Evolutionary conservation across 2,888 invertebrate genomes (phyloP), one percentile per base, ranked within the genome.

Genomic region (Callyntrura guangdongensis): DNA sequence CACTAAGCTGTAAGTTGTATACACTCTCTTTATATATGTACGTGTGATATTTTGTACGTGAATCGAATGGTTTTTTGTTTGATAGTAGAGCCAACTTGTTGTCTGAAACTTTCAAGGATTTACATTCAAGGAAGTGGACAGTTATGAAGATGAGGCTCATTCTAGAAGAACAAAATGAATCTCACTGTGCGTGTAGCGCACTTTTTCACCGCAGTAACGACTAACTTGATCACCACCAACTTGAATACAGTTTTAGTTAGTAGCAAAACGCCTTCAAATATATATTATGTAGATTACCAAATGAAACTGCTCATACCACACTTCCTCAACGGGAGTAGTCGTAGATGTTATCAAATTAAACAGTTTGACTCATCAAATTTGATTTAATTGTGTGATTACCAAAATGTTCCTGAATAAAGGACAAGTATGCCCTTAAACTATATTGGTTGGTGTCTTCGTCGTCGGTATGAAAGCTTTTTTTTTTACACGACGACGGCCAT

Each of bases 111-210:
- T 49, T 81, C 81, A 81, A 81, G 81, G 81, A 81, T 64, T 64
- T 61, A 64, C 47, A 83, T 83, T 64, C 61, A 64, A 83, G 82
- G 64, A 83, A 83, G 45, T 83, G 20, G 82, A 25, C 64, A 83
- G 17, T 83, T 59, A 45, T 59, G 79, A 56, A 6, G 25, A 72
- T 69, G 67, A 69, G 12, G 3, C 45, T 72, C 45, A 72, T 72
- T 12, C 14, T 25, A 56, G 12, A 25, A 27, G 25, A 79, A 53
- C 3, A 20, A 77, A 8, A 69, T 69, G 69, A 69, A 69, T 61
- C 8, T 61, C 2, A 14, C 3, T 17, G 53, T 53, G 11, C 53
- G 4, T 9, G n/a, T 17, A 36, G 36, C 36, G 6, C 36, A 36
- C 36, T 36, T 36, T 36, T 36, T 36, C 6, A 36, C 36, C 36